Evolutionary conservation across 2,113 vertebrate genomes (phyloP), one percentile per base, ranked within the genome.

Genomic region (Heterotis niloticus): DNA sequence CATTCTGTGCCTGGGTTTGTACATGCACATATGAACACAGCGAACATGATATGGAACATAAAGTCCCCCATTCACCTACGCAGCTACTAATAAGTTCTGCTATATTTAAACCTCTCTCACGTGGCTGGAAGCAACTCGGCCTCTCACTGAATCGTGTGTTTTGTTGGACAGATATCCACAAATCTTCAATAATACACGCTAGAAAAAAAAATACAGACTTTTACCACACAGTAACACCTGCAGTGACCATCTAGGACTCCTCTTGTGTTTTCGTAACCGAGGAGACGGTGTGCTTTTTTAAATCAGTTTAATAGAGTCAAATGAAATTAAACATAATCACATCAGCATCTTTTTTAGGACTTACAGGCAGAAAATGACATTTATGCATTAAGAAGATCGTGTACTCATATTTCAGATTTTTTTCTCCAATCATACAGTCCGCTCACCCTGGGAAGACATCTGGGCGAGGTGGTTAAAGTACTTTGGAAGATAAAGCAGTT

Each of bases 1-100:
- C 56, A 11, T 75, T 75, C 72, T 59, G 18, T 17, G 1, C 23
- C 60, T 52, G 34, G 60, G 23, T 17, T 34, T 29, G 64, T 10
- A 0, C 9, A 23, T 52, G 52, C 28, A 52, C 52, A 28, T 24
- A 18, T 10, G 13, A n/a, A 20, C 26, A n/a, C 62, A 13, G 9
- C 52, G 29, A 69, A 83, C 80, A 86, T 86, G 83, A 86, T 84
- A 84, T 17, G 20, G 23, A 10, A 64, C 0, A 64, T 84, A 84
- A 84, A 76, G 81, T 78, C 81, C 81, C 82, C 75, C 29, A 82
- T 82, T 85, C 78, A 82, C 85, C 83, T 54, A 44, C 4, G 11
- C 59, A 26, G 26, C 24, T 24, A 34, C 78, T 85, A 84, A 86
- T 84, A 78, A 62, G 68, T 20, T 70, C 26, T 29, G 23, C 80